These are phyloP conservation scores for Aleiodes leptofemur DNA, from an alignment of 2,888 invertebrate genomes.

Conservation along the genomic window DNA sequence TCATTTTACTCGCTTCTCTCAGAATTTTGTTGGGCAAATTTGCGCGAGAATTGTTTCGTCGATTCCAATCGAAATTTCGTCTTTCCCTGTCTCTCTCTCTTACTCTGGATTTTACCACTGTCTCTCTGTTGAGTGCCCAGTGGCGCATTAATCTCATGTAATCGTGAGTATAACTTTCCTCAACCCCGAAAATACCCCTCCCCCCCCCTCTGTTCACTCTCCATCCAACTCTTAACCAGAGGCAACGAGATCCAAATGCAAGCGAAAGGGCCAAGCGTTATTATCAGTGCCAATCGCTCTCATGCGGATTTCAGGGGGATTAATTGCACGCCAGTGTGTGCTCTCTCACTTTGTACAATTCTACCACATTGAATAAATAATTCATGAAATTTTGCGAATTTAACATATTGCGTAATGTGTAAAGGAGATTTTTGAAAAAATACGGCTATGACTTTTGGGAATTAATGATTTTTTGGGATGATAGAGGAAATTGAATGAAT, in stretches of 20 bases:
- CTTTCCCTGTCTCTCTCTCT: background rate
- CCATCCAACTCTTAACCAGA: background rate
- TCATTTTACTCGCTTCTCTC: background rate
- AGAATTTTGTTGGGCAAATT: conserved; percentile 11
- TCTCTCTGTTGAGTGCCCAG: conserved; percentile 32
- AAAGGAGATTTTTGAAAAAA: background rate
- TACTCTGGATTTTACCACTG: background rate
- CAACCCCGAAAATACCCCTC: background rate
- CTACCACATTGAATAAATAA: conserved; percentile 34
- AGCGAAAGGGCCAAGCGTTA: conserved; percentile 35
- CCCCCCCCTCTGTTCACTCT: background rate
- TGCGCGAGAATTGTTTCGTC: conserved; percentile 25
- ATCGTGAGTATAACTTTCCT: conserved; percentile 31
- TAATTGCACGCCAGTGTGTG: conserved; percentile 26
- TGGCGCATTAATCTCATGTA: conserved; percentile 46
- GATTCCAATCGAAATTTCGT: conserved; percentile 20
- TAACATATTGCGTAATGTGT: background rate
- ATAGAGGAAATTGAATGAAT: no score
- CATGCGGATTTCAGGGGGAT: conserved; percentile 37
- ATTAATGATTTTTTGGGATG: background rate
- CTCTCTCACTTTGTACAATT: conserved; percentile 25
- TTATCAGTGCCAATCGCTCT: conserved; percentile 37
- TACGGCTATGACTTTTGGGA: no score
- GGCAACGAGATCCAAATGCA: background rate
- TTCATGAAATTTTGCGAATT: conserved; percentile 6